Evolutionary conservation across 2,797 vertebrate genomes (phyloP), one percentile per base, ranked within the genome.

Genomic region (Myotis findleyi): DNA sequence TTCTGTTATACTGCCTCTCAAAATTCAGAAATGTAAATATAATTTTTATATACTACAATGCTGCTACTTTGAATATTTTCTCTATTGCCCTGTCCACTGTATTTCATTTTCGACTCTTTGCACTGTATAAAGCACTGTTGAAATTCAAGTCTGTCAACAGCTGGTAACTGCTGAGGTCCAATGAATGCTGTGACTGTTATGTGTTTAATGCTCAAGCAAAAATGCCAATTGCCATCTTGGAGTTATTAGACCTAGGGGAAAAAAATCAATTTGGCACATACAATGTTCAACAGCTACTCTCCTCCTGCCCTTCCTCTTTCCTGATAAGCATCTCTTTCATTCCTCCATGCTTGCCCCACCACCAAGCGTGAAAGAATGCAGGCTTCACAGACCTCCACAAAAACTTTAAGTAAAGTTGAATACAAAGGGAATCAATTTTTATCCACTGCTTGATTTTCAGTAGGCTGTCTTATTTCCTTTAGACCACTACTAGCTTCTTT

Each of bases 191-290:
- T 91, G 79, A 95, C 95, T 82, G n/a, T 72, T 87, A 66, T 5
- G 21, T 85, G 59, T 94, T 95, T 71, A 93, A 88, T 88, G 83
- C 47, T 89, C 57, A 86, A 76, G 83, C n/a, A 95, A 91, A 93
- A 76, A 93, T 44, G 51, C 68, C 88, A 87, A 72, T 90, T 80
- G 95, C 76, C 72, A 93, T 30, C 80, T 87, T 77, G 23, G 68
- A 89, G 72, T 96, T 87, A 89, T 79, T 73, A 95, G 57, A 82
- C 27, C 33, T 44, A 72, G 41, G 41, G 14, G 4, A 73, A 79
- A 93, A 93, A 92, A 95, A 91, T 89, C 86, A 95, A 79, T 71
- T 75, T 76, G 80, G 62, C 33, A 85, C 2, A 0, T 84, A 66
- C 81, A 64, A 33, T n/a, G 17, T 77, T 93, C 53, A 76, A 33